These are phyloP conservation scores for Heliconius cydno DNA, from an alignment of 2,888 invertebrate genomes.

Conservation along the genomic window DNA sequence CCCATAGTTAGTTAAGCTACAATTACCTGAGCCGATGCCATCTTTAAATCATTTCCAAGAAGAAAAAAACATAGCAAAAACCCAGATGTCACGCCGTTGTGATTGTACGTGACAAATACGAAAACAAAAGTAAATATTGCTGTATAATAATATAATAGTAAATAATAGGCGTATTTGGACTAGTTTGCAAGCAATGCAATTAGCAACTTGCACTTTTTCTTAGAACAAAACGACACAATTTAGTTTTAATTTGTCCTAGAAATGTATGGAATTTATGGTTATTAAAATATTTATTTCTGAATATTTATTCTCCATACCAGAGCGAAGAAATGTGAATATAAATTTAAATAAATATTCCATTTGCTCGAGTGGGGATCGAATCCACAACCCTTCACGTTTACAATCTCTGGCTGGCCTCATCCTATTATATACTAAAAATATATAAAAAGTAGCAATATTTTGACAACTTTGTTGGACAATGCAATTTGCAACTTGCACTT, in stretches of 20 bases:
- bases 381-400: no score
- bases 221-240: neutral
- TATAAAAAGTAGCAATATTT: neutral
- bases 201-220: slow-evolving; percentile 2
- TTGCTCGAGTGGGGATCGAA: no score
- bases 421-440: no score
- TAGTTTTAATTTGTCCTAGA: neutral
- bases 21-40: neutral
- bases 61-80: neutral
- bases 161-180: neutral
- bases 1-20: neutral
- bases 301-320: no score
- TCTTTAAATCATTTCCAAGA: neutral
- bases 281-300: no score
- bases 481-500: neutral
- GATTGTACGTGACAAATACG: slow-evolving; percentile 8
- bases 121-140: slow-evolving; percentile 17
- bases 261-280: no score
- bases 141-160: neutral
- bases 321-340: no score
- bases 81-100: neutral
- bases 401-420: no score
- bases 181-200: neutral
- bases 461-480: neutral
- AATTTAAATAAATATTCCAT: no score